These are phyloP conservation scores for Tachysurus vachellii DNA, from an alignment of 2,113 vertebrate species.

Conservation along the genomic window DNA sequence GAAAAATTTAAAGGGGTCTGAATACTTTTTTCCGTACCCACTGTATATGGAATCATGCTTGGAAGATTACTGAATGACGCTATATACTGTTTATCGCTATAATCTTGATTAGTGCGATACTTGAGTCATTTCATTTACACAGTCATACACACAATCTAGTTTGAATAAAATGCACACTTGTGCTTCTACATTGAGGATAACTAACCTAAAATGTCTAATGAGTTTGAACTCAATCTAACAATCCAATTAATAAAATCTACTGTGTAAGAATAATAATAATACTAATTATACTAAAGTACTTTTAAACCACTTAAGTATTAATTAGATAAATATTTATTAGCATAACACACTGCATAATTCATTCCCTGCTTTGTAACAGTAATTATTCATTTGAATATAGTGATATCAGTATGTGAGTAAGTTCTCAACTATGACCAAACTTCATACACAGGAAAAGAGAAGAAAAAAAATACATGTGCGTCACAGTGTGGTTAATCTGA, in stretches of 20 bases:
- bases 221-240: neutral
- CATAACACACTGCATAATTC: no score
- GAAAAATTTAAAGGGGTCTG: no score
- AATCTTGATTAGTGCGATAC: neutral
- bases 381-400: neutral
- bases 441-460: neutral
- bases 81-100: neutral
- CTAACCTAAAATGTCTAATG: neutral
- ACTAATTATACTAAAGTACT: neutral
- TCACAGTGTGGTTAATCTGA: conserved; percentile 48
- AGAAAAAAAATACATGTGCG: conserved; percentile 10
- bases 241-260: neutral
- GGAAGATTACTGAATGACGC: neutral
- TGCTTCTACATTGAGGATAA: neutral
- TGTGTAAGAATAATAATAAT: neutral
- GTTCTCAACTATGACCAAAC: neutral
- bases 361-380: no score
- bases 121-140: neutral
- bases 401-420: neutral
- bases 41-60: no score
- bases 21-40: no score
- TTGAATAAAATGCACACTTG: neutral
- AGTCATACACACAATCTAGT: neutral
- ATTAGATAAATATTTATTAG: no score
- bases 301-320: no score